Conservation (phyloP, 2,113 vertebrate species). For the Sphaerodactylus townsendi region DNA sequence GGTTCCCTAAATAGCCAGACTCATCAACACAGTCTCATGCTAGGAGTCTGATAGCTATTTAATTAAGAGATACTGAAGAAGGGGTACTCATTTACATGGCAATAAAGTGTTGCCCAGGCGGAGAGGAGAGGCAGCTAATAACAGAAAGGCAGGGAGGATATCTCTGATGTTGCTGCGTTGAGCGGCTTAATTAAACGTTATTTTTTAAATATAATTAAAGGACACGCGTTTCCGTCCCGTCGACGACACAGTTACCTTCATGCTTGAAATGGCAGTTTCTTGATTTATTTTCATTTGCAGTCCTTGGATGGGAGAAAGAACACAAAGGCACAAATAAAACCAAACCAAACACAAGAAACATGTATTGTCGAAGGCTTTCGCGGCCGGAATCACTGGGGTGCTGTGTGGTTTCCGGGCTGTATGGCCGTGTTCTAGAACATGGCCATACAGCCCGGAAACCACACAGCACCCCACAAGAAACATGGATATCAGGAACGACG, state of each 20-base stretch:
- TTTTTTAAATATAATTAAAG: constrained; percentile 16
- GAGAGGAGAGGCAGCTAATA: background rate
- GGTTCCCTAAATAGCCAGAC: constrained; percentile 39
- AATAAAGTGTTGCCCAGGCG: constrained; percentile 23
- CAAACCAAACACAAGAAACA: too few relatives aligned
- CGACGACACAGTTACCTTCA: background rate
- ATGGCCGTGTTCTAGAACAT: too few relatives aligned
- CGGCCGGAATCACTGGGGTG: too few relatives aligned
- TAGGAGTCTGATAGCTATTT: background rate
- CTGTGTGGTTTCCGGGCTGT: too few relatives aligned
- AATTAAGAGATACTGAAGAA: constrained; percentile 42
- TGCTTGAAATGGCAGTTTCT: background rate
- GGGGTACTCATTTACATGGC: constrained; percentile 15
- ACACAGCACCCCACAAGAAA: too few relatives aligned
- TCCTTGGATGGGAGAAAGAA: background rate
- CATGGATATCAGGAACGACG: too few relatives aligned
- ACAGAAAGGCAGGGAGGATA: background rate
- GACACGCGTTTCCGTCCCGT: background rate
- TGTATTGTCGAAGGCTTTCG: too few relatives aligned
- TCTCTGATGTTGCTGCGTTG: background rate
- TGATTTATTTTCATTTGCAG: background rate
- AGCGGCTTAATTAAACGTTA: background rate
- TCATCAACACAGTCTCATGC: constrained; percentile 20
- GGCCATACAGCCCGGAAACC: too few relatives aligned
- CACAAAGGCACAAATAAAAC: background rate